phyloP scores from a whole-genome alignment of 2,888 invertebrate genomes.

The Sceliomorpha sp. region DNA sequence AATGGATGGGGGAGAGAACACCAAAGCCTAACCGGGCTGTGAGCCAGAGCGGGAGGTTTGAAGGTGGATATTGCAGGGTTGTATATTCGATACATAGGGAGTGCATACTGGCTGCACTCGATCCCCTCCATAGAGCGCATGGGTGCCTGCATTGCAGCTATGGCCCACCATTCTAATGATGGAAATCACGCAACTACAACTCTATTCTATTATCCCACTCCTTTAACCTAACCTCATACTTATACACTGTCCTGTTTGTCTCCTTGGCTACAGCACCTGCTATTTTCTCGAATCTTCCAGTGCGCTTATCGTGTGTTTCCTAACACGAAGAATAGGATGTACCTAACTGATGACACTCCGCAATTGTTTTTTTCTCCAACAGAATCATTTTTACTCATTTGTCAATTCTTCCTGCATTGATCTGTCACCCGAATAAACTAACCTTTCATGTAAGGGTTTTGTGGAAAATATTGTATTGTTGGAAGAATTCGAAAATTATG shows the following conservation, averaged over 20 bases:
- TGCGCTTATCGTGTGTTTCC: too few species aligned
- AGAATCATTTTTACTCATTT: neutral
- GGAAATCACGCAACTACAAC: constrained; percentile 76
- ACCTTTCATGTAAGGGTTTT: too few species aligned
- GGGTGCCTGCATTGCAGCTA: constrained; percentile 78
- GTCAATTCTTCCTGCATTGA: too few species aligned
- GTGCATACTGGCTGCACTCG: constrained; percentile 54
- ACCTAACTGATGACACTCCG: too few species aligned
- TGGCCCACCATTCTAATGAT: constrained; percentile 78
- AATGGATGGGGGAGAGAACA: constrained; percentile 64
- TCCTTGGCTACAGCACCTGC: too few species aligned
- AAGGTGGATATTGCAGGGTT: constrained; percentile 61
- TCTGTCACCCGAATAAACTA: too few species aligned
- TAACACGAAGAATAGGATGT: too few species aligned
- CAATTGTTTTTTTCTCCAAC: too few species aligned
- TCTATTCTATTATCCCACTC: constrained; percentile 57
- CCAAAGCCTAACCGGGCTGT: constrained; percentile 74
- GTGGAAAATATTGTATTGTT: too few species aligned
- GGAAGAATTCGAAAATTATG: too few species aligned
- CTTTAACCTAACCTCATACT: too few species aligned
- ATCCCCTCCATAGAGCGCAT: constrained; percentile 65
- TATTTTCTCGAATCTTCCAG: too few species aligned
- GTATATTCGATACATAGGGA: constrained; percentile 57
- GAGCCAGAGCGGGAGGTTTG: constrained; percentile 67
- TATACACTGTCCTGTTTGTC: constrained; percentile 34